These are phyloP conservation scores for Oscheius onirici DNA, from an alignment of 2,888 invertebrate genomes.

Conservation along the genomic window DNA sequence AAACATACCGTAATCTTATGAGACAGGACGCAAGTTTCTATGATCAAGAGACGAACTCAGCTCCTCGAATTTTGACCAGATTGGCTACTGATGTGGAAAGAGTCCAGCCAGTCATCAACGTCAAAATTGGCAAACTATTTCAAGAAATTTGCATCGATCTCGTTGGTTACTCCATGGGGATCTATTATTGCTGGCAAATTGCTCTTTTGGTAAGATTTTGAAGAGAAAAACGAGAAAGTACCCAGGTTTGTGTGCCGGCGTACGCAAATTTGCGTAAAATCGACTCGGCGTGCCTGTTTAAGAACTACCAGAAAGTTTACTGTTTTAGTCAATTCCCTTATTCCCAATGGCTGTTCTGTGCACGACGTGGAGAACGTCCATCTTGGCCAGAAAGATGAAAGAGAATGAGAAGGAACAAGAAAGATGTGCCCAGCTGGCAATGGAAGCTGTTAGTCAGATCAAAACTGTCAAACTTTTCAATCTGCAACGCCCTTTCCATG, in stretches of 20 bases:
- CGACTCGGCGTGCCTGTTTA: no score
- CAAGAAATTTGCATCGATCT: neutral
- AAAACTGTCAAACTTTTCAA: constrained; percentile 73
- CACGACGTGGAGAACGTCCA: constrained; percentile 72
- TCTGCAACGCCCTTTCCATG: constrained; percentile 71
- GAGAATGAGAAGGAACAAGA: constrained; percentile 75
- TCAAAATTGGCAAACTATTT: neutral
- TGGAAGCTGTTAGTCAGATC: constrained; percentile 74
- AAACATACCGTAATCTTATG: constrained; percentile 73
- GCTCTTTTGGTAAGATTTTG: constrained; percentile 62
- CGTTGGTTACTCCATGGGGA: constrained; percentile 57
- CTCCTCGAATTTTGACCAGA: constrained; percentile 72
- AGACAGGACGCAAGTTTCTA: constrained; percentile 74
- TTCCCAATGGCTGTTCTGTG: constrained; percentile 72
- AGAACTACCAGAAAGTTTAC: no score
- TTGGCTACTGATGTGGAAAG: constrained; percentile 74
- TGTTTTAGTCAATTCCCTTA: constrained; percentile 65
- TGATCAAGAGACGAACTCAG: constrained; percentile 72
- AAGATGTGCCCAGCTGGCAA: constrained; percentile 64
- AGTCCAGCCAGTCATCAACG: constrained; percentile 66
- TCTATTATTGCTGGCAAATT: constrained; percentile 73
- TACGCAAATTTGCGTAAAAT: no score
- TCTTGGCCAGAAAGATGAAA: constrained; percentile 73
- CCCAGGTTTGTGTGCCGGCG: no score
- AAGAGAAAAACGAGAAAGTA: no score